Evolutionary conservation across 2,113 vertebrate species (phyloP).

Genomic region (Balaeniceps rex): DNA sequence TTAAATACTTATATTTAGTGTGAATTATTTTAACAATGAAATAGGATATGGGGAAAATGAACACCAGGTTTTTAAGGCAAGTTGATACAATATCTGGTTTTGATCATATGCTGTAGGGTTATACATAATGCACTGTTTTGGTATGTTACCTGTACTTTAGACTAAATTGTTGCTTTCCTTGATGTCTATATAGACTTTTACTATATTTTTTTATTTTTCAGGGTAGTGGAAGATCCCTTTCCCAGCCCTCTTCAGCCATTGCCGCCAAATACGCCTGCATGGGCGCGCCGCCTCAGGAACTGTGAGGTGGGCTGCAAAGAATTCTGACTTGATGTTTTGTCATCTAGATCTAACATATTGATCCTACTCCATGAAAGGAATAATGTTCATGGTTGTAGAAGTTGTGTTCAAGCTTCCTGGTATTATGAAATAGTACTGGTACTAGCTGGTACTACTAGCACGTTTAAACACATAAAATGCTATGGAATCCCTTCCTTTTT

Average conservation of each 20-base stretch:
- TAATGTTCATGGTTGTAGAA: not conserved
- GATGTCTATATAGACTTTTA: not conserved
- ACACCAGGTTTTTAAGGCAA: not conserved
- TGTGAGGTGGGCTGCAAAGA: conserved; percentile 76
- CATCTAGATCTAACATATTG: not conserved
- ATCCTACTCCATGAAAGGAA: not conserved
- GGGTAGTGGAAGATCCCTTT: conserved; percentile 67
- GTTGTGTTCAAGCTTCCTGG: not conserved
- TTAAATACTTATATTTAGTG: not conserved
- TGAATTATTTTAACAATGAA: not conserved
- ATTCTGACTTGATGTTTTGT: not conserved
- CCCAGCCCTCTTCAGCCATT: conserved; percentile 71
- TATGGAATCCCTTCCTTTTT: not conserved
- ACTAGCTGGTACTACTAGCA: not conserved
- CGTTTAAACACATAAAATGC: not conserved
- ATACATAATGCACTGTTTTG: not conserved
- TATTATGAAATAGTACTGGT: not conserved
- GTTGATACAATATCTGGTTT: not conserved
- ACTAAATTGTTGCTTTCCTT: not conserved
- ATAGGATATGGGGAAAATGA: not conserved
- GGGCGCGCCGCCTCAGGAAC: conserved; percentile 77
- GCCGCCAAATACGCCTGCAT: conserved; percentile 74
- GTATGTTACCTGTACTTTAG: not conserved
- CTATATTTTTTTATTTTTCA: not conserved
- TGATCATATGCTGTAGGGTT: not conserved